Evolutionary conservation across 2,888 invertebrate species (phyloP), one percentile per base, ranked within the genome.

Genomic region (Spodoptera exigua): DNA sequence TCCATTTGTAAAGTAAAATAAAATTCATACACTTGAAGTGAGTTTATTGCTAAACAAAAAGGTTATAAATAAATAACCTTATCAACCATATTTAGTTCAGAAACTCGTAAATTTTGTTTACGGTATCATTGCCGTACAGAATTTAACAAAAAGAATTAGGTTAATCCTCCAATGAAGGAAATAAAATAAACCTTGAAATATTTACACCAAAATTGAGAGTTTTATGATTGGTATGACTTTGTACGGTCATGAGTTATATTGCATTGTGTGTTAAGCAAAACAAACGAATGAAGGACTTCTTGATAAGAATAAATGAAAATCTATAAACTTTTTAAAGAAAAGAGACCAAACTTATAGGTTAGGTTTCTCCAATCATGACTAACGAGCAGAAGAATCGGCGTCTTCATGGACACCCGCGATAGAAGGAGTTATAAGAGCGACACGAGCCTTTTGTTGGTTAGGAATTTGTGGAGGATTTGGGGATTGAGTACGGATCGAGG

Each of bases 91-190:
- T 74, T 69, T 61, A 66, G 72, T 48, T 57, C 5, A 44, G 46
- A 72, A 59, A 59, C 62, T 66, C 65, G 68, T 76, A 75, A 77
- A 78, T 78, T 66, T 58, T 48, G 17, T 17, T 41, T 39, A 47
- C 52, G 39, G 46, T 65, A 57, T 36, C 49, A 59, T 43, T 49
- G 39, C 49, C 63, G 47, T 57, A 27, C 27, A 5, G 9, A 67
- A 57, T 39, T 36, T 14, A 36, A 61, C 39, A 45, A 40, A 40
- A 61, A 37, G 27, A 69, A 59, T 70, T 53, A 68, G 67, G 76
- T 72, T 70, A 74, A 73, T 77, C 68, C 55, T 58, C 21, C 3
- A 32, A 77, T 40, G 75, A 78, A 78, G 73, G 77, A 63, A 74
- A 71, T 72, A 14, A 57, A 60, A 67, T 17, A 44, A 46, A 75